Evolutionary conservation across 2,113 vertebrate genomes (phyloP).

Genomic region (Bettongia penicillata): DNA sequence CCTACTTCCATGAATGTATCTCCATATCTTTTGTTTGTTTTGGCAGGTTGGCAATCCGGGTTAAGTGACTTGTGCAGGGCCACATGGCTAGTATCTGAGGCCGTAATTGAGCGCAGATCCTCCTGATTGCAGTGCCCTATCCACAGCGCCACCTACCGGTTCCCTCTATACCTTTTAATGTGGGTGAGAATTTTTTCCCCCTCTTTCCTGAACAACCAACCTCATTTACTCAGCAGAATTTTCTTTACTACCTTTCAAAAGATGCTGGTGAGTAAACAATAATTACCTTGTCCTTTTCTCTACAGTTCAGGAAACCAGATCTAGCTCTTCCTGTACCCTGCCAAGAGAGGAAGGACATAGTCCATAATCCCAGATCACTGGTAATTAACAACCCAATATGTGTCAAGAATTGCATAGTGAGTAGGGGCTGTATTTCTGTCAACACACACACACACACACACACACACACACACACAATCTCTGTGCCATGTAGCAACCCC

Average conservation of each 20-base stretch:
- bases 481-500: constrained; percentile 1
- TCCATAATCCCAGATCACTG: background rate
- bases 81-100: background rate
- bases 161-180: background rate
- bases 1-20: background rate
- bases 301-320: background rate
- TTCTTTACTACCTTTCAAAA: accelerated
- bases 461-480: constrained; percentile 5
- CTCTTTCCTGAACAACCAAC: background rate
- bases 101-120: background rate
- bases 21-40: background rate
- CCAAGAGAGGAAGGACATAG: background rate
- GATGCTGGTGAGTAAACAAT: accelerated
- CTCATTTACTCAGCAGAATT: background rate
- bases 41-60: no score
- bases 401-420: constrained; percentile 32
- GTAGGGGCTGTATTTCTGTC: constrained; percentile 54
- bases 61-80: background rate
- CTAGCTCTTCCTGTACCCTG: background rate
- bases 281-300: background rate
- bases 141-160: background rate
- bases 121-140: background rate
- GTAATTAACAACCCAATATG: background rate
- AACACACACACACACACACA: constrained; percentile 4
- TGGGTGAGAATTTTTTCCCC: background rate